Percentiles rank a stretch among this genome's conserved stretches.
These are phyloP conservation scores for Ceratotherium simum DNA, from an alignment of 2,113 vertebrate genomes.

Conservation along the genomic window DNA sequence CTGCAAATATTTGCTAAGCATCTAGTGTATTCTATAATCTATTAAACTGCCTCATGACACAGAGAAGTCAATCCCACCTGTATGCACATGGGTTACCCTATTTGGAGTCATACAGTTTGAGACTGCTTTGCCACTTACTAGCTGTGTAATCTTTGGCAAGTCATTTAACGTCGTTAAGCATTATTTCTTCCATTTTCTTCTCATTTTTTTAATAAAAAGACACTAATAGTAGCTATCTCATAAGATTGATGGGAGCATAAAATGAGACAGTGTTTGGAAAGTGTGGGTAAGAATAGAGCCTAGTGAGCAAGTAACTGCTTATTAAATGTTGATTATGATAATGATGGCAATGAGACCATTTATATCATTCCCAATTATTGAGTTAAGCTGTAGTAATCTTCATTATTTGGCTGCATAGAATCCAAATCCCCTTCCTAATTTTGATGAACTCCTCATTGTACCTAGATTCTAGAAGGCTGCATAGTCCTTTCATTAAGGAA, in stretches of 20 bases:
- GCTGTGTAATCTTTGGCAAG: neutral
- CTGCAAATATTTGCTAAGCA: neutral
- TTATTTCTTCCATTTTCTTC: neutral
- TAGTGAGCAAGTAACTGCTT: conserved; percentile 1
- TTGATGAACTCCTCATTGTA: neutral
- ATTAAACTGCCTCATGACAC: neutral
- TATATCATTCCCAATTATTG: neutral
- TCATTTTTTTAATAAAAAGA: neutral
- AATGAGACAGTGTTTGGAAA: neutral
- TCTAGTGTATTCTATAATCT: neutral
- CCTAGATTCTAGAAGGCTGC: neutral
- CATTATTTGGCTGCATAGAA: neutral
- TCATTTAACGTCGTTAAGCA: neutral
- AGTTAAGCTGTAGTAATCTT: conserved; percentile 32
- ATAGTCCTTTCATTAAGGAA: neutral
- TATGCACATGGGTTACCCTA: neutral
- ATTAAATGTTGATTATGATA: conserved; percentile 35
- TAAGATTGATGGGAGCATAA: neutral
- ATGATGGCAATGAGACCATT: neutral
- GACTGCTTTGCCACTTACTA: neutral
- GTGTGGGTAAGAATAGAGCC: neutral
- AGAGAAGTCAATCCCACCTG: neutral
- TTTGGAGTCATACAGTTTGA: neutral
- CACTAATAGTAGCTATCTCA: neutral
- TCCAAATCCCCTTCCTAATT: neutral